Percentiles rank a stretch among this genome's conserved stretches.
Evolutionary conservation across 2,113 vertebrate species (phyloP).

Genomic region (Centropristis striata): DNA sequence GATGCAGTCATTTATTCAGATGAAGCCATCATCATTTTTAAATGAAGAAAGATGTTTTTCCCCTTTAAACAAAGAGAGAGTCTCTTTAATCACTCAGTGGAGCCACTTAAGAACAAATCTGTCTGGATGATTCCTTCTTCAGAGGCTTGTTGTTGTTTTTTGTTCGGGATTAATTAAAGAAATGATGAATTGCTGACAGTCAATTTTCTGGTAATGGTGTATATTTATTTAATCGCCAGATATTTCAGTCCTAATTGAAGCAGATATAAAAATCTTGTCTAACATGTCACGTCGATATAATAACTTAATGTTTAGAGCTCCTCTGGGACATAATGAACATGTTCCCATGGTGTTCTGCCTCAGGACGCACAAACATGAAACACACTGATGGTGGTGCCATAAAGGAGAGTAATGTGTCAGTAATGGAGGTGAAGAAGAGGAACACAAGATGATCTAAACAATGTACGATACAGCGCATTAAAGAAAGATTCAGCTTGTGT

Average conservation of each 20-base stretch:
- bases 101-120: neutral
- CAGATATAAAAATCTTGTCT: neutral
- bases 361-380: neutral
- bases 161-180: neutral
- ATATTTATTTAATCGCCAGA: neutral
- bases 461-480: neutral
- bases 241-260: neutral
- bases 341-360: neutral
- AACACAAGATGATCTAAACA: neutral
- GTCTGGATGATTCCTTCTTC: neutral
- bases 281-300: neutral
- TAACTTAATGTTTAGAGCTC: neutral
- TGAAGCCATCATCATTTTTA: neutral
- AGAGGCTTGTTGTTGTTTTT: neutral
- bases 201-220: neutral
- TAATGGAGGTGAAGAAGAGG: neutral
- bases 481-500: neutral
- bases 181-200: neutral
- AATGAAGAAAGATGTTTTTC: neutral
- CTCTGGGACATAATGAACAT: neutral
- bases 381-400: no score
- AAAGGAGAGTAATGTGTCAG: neutral
- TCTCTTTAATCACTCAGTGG: neutral
- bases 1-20: neutral
- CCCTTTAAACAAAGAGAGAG: no score